Percentiles rank a stretch among this genome's conserved stretches.
phyloP scores from a whole-genome alignment of 2,888 invertebrate genomes.

The Chirona hameri region DNA sequence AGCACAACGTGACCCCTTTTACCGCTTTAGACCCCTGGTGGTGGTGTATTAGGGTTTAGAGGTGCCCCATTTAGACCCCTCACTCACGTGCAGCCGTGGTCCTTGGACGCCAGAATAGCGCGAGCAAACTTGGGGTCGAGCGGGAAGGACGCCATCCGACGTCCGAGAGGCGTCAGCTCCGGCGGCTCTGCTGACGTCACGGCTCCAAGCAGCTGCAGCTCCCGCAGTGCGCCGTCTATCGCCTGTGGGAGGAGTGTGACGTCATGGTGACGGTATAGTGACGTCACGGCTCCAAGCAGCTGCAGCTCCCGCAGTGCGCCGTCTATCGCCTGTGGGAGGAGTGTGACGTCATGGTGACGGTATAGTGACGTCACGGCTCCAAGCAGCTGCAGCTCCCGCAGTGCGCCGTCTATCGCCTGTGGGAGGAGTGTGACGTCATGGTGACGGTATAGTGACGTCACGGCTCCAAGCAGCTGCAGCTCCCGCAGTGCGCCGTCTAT shows the following conservation, averaged over 20 bases:
- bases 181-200: slow-evolving; percentile 48
- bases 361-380: slow-evolving; percentile 58
- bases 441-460: slow-evolving; percentile 47
- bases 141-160: slow-evolving; percentile 84
- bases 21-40: too few species aligned
- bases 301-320: slow-evolving; percentile 51
- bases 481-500: slow-evolving; percentile 49
- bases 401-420: slow-evolving; percentile 46
- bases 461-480: slow-evolving; percentile 57
- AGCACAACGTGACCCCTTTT: too few species aligned
- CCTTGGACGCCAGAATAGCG: slow-evolving; percentile 70
- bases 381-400: slow-evolving; percentile 50
- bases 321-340: slow-evolving; percentile 42
- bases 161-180: slow-evolving; percentile 71
- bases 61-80: too few species aligned
- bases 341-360: neutral
- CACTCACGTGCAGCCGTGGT: slow-evolving; percentile 58
- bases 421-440: neutral
- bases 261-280: neutral
- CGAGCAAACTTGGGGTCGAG: slow-evolving; percentile 85
- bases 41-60: too few species aligned
- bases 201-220: slow-evolving; percentile 57
- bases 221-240: slow-evolving; percentile 48
- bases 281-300: slow-evolving; percentile 60
- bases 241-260: slow-evolving; percentile 40